Conservation (phyloP, 2,888 invertebrate species). For the Cephus rjabovi region DNA sequence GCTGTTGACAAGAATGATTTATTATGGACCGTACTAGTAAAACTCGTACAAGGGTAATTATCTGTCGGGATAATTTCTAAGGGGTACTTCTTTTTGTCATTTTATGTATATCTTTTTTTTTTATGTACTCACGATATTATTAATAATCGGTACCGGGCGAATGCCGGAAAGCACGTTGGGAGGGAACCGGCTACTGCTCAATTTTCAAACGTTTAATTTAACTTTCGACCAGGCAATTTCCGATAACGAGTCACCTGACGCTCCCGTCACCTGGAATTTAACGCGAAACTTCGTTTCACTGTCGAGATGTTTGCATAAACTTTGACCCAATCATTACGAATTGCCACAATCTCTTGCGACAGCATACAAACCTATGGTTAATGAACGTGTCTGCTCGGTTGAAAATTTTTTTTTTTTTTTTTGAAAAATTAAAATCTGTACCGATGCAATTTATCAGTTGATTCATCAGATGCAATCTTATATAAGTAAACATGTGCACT, state of each 20-base stretch:
- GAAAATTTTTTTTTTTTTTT: too few relatives aligned
- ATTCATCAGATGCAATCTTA: background rate
- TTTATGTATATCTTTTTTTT: too few relatives aligned
- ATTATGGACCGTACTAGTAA: background rate
- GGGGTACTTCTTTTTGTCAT: too few relatives aligned
- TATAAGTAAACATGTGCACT: too few relatives aligned
- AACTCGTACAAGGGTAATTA: conserved; percentile 1
- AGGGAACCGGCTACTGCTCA: background rate
- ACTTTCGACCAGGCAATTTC: conserved; percentile 21
- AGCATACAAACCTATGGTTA: background rate
- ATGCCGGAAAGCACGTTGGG: background rate
- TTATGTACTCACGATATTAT: conserved; percentile 7
- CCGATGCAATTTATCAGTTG: too few relatives aligned
- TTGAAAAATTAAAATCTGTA: background rate
- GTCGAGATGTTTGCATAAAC: conserved; percentile 32
- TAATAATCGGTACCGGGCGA: conserved; percentile 9
- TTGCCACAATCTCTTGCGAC: background rate
- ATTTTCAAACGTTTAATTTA: conserved; percentile 20
- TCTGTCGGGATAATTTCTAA: background rate
- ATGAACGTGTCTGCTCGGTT: background rate
- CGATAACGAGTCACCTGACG: conserved; percentile 5
- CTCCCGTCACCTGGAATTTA: conserved; percentile 2
- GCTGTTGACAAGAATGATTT: background rate
- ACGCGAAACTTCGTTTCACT: background rate
- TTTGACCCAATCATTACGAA: conserved; percentile 4